These are phyloP conservation scores for Lemur catta DNA, from an alignment of 2,797 vertebrate genomes.

Conservation along the genomic window DNA sequence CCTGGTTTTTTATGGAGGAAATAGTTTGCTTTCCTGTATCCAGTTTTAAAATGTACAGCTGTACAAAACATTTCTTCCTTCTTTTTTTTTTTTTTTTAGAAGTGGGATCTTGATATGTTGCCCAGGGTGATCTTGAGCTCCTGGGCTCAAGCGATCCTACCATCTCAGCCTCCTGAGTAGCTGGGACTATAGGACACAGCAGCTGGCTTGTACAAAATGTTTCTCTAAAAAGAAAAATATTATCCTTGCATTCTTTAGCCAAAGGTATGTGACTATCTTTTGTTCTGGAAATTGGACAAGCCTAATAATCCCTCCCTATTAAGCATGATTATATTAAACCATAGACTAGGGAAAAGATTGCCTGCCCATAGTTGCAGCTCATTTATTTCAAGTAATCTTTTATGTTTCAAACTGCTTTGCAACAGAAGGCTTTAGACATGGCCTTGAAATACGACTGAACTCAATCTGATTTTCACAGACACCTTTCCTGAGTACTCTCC, in stretches of 20 bases:
- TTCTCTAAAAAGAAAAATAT: constrained; percentile 20
- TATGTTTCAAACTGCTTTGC: not conserved
- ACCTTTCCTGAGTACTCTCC: not conserved
- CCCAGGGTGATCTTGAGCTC: not conserved
- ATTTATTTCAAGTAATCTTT: not conserved
- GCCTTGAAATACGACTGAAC: not conserved
- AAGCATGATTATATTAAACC: not conserved
- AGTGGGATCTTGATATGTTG: not conserved
- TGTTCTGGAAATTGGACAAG: constrained; percentile 5
- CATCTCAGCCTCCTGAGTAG: not conserved
- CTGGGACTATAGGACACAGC: not conserved
- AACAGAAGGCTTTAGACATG: not conserved
- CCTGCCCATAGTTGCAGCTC: not conserved
- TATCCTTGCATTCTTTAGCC: not conserved
- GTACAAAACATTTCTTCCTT: constrained; percentile 24
- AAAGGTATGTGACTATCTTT: not conserved
- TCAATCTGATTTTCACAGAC: not conserved
- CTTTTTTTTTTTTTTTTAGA: not conserved
- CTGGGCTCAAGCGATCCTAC: not conserved
- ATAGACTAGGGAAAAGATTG: not conserved
- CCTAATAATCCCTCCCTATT: not conserved
- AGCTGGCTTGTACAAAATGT: not conserved
- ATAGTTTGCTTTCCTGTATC: constrained; percentile 46
- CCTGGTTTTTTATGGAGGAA: constrained; percentile 42
- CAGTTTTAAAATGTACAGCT: not conserved